phyloP scores from a whole-genome alignment of 2,888 invertebrate genomes.

The Acleris literana region DNA sequence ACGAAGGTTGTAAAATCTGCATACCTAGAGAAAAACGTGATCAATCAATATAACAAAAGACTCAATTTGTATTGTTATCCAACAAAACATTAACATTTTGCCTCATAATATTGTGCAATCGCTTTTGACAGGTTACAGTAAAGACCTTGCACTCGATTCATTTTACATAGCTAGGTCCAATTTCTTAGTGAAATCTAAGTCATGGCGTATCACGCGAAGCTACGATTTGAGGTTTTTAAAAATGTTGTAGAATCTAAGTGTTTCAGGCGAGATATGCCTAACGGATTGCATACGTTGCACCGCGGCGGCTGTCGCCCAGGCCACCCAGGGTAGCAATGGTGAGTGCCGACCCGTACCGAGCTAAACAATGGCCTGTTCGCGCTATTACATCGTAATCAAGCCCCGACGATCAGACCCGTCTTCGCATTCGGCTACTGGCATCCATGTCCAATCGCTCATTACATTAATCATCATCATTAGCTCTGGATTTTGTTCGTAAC shows the following conservation, averaged over 20 bases:
- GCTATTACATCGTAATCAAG: conserved; percentile 23
- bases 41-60: conserved; percentile 35
- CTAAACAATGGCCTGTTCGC: conserved; percentile 17
- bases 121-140: conserved; percentile 4
- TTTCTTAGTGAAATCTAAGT: conserved; percentile 13
- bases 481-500: conserved; percentile 40
- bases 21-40: conserved; percentile 27
- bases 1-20: conserved; percentile 22
- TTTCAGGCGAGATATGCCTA: conserved; percentile 62
- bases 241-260: conserved; percentile 61
- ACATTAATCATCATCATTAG: conserved; percentile 44
- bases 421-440: conserved; percentile 32
- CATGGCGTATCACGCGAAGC: conserved; percentile 5
- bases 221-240: conserved; percentile 37
- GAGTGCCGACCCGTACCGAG: conserved; percentile 54
- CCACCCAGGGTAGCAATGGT: conserved; percentile 67
- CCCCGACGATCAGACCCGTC: conserved; percentile 12
- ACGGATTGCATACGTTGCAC: conserved; percentile 73
- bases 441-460: conserved; percentile 37
- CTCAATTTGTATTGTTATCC: conserved; percentile 30
- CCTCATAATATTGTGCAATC: conserved; percentile 19
- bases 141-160: conserved; percentile 31
- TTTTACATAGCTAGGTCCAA: conserved; percentile 2
- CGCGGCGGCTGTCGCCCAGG: conserved; percentile 66
- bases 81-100: conserved; percentile 25